A percentile compares a stretch with the other conserved stretches of the same genome.
These are phyloP conservation scores for Ceratina australensis DNA, from an alignment of 1,140 invertebrate genomes.

Conservation along the genomic window DNA sequence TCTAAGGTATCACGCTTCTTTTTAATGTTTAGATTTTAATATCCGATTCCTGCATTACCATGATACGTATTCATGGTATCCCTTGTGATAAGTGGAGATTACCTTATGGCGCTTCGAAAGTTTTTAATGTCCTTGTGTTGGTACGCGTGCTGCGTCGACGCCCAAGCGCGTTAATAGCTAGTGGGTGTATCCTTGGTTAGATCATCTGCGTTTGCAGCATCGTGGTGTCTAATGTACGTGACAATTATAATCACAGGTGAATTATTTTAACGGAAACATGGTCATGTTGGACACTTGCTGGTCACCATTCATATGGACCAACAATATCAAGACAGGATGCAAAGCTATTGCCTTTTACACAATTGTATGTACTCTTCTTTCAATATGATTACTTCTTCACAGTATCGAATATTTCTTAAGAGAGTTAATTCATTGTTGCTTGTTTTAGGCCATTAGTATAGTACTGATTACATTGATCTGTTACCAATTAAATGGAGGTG, in stretches of 20 bases:
- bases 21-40: no score
- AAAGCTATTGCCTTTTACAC: conserved; percentile 89
- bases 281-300: conserved; percentile 89
- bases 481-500: conserved; percentile 90
- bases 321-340: conserved; percentile 87
- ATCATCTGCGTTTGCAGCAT: neutral
- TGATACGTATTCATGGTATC: no score
- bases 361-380: conserved; percentile 74
- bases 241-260: neutral
- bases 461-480: conserved; percentile 86
- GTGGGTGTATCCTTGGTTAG: conserved; percentile 11
- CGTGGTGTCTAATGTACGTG: neutral
- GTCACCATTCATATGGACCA: conserved; percentile 92
- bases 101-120: no score
- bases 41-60: no score
- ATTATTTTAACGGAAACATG: conserved; percentile 79
- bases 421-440: neutral
- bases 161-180: neutral
- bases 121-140: no score
- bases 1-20: no score
- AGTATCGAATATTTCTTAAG: neutral
- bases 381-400: neutral
- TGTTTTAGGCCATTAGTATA: conserved; percentile 83
- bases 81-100: no score
- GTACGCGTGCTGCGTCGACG: no score